phyloP scores from a whole-genome alignment of 2,888 invertebrate species.

The Resseliella maxima region DNA sequence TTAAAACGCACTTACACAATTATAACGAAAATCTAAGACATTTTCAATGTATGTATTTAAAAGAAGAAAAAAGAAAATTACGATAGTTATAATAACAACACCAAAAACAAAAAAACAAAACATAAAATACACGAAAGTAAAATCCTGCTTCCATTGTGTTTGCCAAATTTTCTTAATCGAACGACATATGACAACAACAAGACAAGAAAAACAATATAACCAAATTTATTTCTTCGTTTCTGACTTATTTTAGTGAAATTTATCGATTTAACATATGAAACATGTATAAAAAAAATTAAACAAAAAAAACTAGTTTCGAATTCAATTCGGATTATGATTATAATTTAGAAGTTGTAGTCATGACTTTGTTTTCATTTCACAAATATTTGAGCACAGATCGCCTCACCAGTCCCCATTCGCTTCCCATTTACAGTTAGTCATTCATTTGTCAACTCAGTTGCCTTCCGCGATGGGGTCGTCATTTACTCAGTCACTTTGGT shows the following conservation, averaged over 20 bases:
- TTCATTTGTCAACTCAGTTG: background rate
- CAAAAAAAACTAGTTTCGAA: background rate
- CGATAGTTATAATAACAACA: background rate
- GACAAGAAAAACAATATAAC: background rate
- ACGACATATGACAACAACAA: background rate
- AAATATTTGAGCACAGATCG: no score
- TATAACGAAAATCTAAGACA: no score
- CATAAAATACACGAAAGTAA: background rate
- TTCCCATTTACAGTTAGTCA: background rate
- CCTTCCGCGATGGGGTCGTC: no score
- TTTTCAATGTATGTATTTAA: no score
- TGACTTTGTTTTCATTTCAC: background rate
- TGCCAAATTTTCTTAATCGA: conserved; percentile 53
- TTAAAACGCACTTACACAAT: no score
- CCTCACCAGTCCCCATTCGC: background rate
- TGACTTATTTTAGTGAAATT: background rate
- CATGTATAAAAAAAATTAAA: no score
- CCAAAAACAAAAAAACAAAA: background rate
- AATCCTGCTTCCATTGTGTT: conserved; percentile 52
- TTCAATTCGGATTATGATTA: conserved; percentile 24
- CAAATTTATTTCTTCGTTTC: background rate
- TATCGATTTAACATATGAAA: background rate
- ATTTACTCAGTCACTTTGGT: background rate
- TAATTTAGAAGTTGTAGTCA: conserved; percentile 12
- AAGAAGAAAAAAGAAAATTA: background rate